phyloP scores from a whole-genome alignment of 2,797 vertebrate genomes.

The Smutsia gigantea region DNA sequence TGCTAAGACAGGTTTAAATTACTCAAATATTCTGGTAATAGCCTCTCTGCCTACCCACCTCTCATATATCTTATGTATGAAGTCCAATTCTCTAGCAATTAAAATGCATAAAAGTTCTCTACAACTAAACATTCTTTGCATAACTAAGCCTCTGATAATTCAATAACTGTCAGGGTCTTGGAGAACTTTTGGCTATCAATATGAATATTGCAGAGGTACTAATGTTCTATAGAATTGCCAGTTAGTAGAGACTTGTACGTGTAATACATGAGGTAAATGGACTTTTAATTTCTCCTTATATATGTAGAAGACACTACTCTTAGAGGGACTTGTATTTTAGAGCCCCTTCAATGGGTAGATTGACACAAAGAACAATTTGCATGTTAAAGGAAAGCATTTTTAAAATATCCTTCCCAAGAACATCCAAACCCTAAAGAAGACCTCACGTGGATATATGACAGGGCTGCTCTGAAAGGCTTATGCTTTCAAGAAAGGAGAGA shows the following conservation, averaged over 20 bases:
- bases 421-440: constrained; percentile 36
- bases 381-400: constrained; percentile 27
- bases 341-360: not conserved
- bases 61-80: too few species aligned
- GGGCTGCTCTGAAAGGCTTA: not conserved
- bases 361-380: not conserved
- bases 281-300: not conserved
- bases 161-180: not conserved
- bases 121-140: constrained; percentile 5
- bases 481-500: not conserved
- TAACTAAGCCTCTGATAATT: constrained; percentile 33
- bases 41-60: not conserved
- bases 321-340: not conserved
- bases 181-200: not conserved
- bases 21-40: not conserved
- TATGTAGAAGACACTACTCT: not conserved
- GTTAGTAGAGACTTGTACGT: not conserved
- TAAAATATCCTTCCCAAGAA: constrained; percentile 6
- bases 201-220: not conserved
- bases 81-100: not conserved
- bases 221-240: not conserved
- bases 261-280: not conserved
- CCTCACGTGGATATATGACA: not conserved
- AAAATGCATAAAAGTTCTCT: not conserved
- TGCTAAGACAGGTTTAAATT: not conserved